Evolutionary conservation across 2,888 invertebrate genomes (phyloP), one percentile per base, ranked within the genome.

Genomic region (Criorhina ranunculi): DNA sequence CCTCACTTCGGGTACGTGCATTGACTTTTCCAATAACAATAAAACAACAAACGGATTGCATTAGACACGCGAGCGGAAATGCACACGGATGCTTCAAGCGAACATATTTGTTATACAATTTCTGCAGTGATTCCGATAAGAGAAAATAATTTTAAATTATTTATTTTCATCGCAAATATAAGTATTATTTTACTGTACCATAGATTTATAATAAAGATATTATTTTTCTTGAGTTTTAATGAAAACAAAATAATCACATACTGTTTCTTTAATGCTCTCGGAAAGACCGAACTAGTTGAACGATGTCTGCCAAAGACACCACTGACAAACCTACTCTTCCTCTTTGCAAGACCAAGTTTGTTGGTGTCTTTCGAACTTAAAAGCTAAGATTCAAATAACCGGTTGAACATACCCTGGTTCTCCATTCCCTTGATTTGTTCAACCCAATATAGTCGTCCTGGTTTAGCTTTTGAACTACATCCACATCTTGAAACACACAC

Each of bases 1-100:
- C 88, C 88, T 92, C 42, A 92, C 92, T 5, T 91, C 91, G 12
- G 91, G 91, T 44, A 89, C 91, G 73, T 92, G 92, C 88, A 91
- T 92, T 86, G 92, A 92, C 87, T 92, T 91, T 86, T 92, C 92
- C 5, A 90, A 90, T 85, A 91, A 89, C 87, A 90, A 89, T 86
- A 91, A 91, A 59, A 53, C 75, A 70, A 59, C 80, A 2, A 85
- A 76, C 55, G 85, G 75, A 31, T 57, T 85, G 33, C 79, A 80
- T 55, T 85, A 80, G 70, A 35, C 44, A 11, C 35, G 46, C 15
- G 35, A 8, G 8, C 40, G n/a, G 4, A 24, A 37, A 19, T 12
- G 24, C 9, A 49, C 49, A 19, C 15, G 11, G 51, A 42, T 42
- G 59, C 49, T 77, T 67, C 5, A 62, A 53, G 59, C 42, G 11